These are phyloP conservation scores for Tragelaphus strepsiceros DNA, from an alignment of 2,113 vertebrate genomes.

Conservation along the genomic window DNA sequence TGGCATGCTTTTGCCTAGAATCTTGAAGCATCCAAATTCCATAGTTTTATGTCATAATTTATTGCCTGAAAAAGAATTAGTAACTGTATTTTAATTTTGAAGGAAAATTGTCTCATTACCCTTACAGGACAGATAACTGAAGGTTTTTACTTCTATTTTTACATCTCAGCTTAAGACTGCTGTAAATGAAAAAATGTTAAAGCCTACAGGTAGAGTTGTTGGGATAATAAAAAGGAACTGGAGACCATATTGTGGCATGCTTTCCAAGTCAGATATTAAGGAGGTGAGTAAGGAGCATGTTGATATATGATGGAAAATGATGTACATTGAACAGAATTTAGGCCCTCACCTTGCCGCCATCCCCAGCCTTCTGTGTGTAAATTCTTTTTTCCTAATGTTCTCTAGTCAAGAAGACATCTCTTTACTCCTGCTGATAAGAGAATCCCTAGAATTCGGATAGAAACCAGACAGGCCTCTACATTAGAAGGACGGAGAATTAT, in stretches of 20 bases:
- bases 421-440: conserved; percentile 96
- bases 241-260: conserved; percentile 97
- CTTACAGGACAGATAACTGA: not conserved
- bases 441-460: conserved; percentile 95
- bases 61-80: not conserved
- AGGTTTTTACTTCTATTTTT: conserved; percentile 36
- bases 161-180: conserved; percentile 81
- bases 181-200: conserved; percentile 79
- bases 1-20: conserved; percentile 17
- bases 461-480: conserved; percentile 91
- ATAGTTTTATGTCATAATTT: conserved; percentile 48
- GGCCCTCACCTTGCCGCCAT: not conserved
- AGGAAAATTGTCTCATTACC: not conserved
- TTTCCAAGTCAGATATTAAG: conserved; percentile 92
- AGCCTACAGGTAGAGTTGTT: conserved; percentile 91
- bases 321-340: not conserved
- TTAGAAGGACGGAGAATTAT: conserved; percentile 94
- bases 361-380: not conserved
- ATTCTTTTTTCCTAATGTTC: not conserved
- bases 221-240: conserved; percentile 98
- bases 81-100: not conserved
- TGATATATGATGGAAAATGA: not conserved
- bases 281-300: conserved; percentile 81
- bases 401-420: conserved; percentile 92
- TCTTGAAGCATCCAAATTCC: conserved; percentile 50